Evolutionary conservation across 2,113 vertebrate genomes (phyloP).

Genomic region (Melanocharis versteri): DNA sequence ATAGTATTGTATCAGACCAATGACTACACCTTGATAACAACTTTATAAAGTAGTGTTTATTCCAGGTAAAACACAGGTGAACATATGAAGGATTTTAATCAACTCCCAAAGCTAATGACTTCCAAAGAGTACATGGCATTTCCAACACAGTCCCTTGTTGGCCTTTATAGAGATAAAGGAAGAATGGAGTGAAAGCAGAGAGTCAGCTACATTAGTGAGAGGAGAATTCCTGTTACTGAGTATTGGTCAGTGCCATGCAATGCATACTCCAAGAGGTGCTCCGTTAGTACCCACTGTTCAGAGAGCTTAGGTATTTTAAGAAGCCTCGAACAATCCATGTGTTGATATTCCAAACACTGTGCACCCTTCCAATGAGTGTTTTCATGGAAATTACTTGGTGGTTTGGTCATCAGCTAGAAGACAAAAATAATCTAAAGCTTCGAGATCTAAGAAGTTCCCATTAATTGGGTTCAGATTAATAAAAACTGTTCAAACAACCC

Average conservation of each 20-base stretch:
- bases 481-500: background rate
- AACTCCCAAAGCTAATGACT: background rate
- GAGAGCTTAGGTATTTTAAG: background rate
- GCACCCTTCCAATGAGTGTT: accelerated
- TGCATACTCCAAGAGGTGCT: background rate
- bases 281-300: background rate
- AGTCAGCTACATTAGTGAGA: background rate
- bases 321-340: background rate
- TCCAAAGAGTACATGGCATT: background rate
- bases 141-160: background rate
- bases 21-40: background rate
- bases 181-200: background rate
- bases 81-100: background rate
- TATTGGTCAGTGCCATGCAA: background rate
- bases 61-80: background rate
- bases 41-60: background rate
- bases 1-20: background rate
- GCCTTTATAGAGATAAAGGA: background rate
- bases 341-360: background rate
- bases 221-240: background rate
- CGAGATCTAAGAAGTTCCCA: background rate
- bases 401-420: background rate
- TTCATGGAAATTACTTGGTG: background rate
- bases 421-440: background rate
- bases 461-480: background rate